Evolutionary conservation across 2,888 invertebrate genomes (phyloP).

Genomic region (Metallyticus violacea): DNA sequence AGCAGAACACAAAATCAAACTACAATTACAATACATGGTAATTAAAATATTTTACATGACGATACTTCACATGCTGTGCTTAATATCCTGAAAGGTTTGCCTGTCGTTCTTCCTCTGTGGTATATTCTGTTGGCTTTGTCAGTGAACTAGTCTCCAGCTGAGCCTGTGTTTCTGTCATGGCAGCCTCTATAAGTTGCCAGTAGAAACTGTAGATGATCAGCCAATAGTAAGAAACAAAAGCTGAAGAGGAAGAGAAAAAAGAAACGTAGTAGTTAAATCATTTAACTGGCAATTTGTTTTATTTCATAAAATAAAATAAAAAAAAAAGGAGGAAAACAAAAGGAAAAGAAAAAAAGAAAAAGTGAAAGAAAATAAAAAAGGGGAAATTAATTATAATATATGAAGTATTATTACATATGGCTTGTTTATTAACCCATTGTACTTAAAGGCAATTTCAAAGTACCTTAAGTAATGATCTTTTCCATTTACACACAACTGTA

Average conservation of each 20-base stretch:
- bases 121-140: background rate
- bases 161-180: slow-evolving; percentile 12
- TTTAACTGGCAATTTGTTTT: no score
- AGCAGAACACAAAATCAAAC: background rate
- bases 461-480: no score
- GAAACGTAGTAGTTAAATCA: no score
- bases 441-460: no score
- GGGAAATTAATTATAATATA: no score
- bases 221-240: background rate
- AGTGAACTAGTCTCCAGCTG: slow-evolving; percentile 2
- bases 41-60: background rate
- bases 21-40: background rate
- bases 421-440: no score
- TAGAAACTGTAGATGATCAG: slow-evolving; percentile 4
- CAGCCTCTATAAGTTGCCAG: slow-evolving; percentile 10
- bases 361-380: no score
- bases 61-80: background rate
- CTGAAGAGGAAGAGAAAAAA: background rate
- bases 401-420: no score
- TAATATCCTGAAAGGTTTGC: background rate
- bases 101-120: background rate
- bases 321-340: no score
- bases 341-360: no score
- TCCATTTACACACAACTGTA: no score
- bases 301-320: no score